Base-by-base conservation (phyloP, 23 tunicate genomes). In the Pegea sp. region DNA sequence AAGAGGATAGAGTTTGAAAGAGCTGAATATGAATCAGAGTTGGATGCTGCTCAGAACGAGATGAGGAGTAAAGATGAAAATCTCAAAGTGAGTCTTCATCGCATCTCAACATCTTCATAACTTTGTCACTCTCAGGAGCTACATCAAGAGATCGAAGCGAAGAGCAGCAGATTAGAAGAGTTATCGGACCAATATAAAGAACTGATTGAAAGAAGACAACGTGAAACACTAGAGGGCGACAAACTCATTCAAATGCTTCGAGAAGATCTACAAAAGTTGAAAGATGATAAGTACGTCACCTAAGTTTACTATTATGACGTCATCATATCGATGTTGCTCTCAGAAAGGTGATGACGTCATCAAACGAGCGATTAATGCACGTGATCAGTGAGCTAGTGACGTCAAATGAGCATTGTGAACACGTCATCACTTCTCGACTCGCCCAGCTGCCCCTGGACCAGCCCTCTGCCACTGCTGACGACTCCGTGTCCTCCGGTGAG, bases 1-100 rank as follows among this genome's bases (percentile, higher is more conserved):
- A 28, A 72, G 13, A 66, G 76, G 24, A 68, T 84, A 20, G 95
- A 73, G 51, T 84, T 84, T 52, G 95, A 84, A 52, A 50, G 84
- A 73, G 95, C 76, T 22, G 95, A 84, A 56, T 84, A 84, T 53
- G 81, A 84, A 33, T 26, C 71, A 2, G 95, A 84, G 62, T 48
- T 84, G 11, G 95, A 84, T 53, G 62, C 42, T n/a, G 58, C 58
- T 8, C 84, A 84, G 28, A 84, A 73, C 3, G 95, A 84, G 16
- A 26, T 61, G 19, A 63, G 71, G 34, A 51, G 22, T 18, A 73
- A 73, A 44, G 84, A 84, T 7, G 95, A 84, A 53, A 74, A 68
- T 56, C 23, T 62, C 1, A 84, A 73, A 68, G 95, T 80, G 30
- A 38, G 2, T 48, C 8, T 18, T 22, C 4, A 13, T 23, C 2